Evolutionary conservation across 2,888 invertebrate genomes (phyloP).

Genomic region (Boloria euphrosyne): DNA sequence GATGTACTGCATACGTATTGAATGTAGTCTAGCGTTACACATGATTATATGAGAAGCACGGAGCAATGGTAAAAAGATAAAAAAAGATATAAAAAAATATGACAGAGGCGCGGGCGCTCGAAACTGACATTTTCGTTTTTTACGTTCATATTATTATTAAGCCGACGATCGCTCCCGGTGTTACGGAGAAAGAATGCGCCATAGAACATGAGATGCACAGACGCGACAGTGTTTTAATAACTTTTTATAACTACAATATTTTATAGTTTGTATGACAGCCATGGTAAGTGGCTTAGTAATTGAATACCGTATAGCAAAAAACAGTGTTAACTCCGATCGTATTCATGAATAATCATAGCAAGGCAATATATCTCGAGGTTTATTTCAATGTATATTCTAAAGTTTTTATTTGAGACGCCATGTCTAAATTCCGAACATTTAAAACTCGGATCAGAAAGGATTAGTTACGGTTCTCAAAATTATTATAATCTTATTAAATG

Average conservation of each 20-base stretch:
- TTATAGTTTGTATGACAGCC: slow-evolving; percentile 40
- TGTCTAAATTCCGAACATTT: slow-evolving; percentile 12
- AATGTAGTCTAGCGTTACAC: slow-evolving; percentile 73
- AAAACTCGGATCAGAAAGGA: slow-evolving; percentile 34
- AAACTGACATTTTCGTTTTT: slow-evolving; percentile 75
- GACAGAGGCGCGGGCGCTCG: slow-evolving; percentile 67
- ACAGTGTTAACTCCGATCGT: slow-evolving; percentile 21
- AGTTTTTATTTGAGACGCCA: slow-evolving; percentile 7
- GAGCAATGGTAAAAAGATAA: slow-evolving; percentile 43
- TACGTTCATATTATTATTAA: slow-evolving; percentile 79
- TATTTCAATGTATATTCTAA: background rate
- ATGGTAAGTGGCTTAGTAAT: slow-evolving; percentile 42
- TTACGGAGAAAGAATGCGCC: slow-evolving; percentile 79
- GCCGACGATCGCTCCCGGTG: slow-evolving; percentile 78
- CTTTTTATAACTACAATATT: slow-evolving; percentile 40
- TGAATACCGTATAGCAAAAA: slow-evolving; percentile 38
- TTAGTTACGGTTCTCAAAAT: slow-evolving; percentile 31
- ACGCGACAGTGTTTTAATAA: slow-evolving; percentile 54
- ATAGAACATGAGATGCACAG: slow-evolving; percentile 60
- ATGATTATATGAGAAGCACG: slow-evolving; percentile 62
- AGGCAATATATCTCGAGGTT: slow-evolving; percentile 1
- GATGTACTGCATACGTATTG: slow-evolving; percentile 55
- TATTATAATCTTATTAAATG: slow-evolving; percentile 38
- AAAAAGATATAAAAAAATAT: slow-evolving; percentile 47
- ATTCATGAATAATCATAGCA: slow-evolving; percentile 19